Conservation (phyloP, 2,797 vertebrate species). For the Otus scops region DNA sequence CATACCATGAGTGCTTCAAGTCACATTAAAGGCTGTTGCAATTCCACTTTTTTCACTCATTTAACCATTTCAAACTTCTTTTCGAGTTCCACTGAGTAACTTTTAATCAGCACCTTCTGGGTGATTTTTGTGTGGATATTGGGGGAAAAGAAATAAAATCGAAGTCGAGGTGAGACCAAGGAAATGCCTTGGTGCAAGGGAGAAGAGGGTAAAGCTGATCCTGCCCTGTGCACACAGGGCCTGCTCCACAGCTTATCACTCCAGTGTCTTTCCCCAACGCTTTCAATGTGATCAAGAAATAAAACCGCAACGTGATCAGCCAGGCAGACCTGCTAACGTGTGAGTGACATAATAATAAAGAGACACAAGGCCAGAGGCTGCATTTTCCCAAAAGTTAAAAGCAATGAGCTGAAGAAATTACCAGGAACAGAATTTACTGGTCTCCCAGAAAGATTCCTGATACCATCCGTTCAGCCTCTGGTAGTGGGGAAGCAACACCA, state of each 20-base stretch:
- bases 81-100: not conserved
- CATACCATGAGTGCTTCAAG: not conserved
- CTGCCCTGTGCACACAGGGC: rapidly evolving
- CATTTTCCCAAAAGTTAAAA: not conserved
- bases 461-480: not conserved
- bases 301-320: not conserved
- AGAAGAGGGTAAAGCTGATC: not conserved
- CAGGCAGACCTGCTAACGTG: rapidly evolving
- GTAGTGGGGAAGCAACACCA: not conserved
- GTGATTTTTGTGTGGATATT: not conserved
- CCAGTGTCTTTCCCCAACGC: not conserved
- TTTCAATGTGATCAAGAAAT: not conserved
- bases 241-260: not conserved
- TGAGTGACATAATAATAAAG: not conserved
- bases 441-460: not conserved
- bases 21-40: not conserved
- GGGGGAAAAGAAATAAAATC: not conserved
- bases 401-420: not conserved
- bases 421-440: not conserved
- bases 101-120: not conserved
- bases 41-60: not conserved
- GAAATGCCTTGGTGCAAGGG: not conserved
- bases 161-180: not conserved
- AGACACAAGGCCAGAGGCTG: not conserved
- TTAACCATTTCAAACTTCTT: not conserved